phyloP scores from a whole-genome alignment of 2,797 vertebrate species.

The Odontamblyopus rebecca region DNA sequence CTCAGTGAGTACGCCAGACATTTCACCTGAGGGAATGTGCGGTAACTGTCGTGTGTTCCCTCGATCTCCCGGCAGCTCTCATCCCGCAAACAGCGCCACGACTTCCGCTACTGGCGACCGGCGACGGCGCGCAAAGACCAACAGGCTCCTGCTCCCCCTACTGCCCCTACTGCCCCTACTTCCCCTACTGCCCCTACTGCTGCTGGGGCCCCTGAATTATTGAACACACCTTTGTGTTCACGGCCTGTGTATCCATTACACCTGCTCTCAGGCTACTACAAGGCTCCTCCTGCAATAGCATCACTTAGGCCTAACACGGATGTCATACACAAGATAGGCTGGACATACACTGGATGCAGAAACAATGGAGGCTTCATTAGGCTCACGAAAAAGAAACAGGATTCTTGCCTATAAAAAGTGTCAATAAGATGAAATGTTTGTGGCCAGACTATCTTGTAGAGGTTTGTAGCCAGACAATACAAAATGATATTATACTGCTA shows the following conservation, averaged over 20 bases:
- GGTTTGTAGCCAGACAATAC: no score
- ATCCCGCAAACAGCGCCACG: constrained; percentile 21
- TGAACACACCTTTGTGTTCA: not conserved
- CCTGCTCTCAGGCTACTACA: not conserved
- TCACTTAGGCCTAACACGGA: no score
- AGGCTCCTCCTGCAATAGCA: not conserved
- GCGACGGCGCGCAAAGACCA: constrained; percentile 50
- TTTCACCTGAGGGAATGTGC: constrained; percentile 9
- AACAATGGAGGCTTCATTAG: no score
- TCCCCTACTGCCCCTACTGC: no score
- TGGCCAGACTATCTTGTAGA: no score
- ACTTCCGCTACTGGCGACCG: constrained; percentile 61
- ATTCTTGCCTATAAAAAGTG: no score
- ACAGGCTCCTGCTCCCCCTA: constrained; percentile 25
- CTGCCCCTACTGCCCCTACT: no score
- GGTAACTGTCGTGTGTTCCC: not conserved
- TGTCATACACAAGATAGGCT: no score
- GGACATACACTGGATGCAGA: no score
- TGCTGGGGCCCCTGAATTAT: not conserved
- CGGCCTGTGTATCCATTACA: not conserved
- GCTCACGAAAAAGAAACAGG: no score
- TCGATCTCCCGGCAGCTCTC: constrained; percentile 29
- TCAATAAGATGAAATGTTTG: no score
- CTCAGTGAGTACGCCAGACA: constrained; percentile 2
- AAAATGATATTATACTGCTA: no score